Conservation (phyloP, 2,113 vertebrate genomes). For the Pseudolaguvia tuberculata region DNA sequence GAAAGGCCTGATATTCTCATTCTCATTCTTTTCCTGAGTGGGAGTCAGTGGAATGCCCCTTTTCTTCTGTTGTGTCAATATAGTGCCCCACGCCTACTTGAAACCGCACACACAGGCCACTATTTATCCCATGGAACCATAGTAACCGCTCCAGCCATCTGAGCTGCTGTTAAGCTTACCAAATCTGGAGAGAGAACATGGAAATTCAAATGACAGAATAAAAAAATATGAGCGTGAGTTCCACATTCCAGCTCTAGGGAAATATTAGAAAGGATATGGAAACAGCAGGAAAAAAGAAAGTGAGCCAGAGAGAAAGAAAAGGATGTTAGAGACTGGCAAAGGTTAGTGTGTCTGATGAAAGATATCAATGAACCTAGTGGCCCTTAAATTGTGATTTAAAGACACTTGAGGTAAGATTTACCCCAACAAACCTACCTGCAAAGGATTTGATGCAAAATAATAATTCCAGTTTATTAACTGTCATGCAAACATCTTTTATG, state of each 20-base stretch:
- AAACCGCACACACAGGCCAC: slow-evolving; percentile 28
- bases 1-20: neutral
- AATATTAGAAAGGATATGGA: slow-evolving; percentile 33
- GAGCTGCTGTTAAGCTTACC: slow-evolving; percentile 47
- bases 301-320: slow-evolving; percentile 11
- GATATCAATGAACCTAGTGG: slow-evolving; percentile 15
- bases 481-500: neutral
- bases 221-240: slow-evolving; percentile 24
- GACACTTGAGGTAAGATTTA: neutral
- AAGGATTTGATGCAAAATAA: neutral
- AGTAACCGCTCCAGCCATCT: slow-evolving; percentile 52
- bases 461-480: neutral
- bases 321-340: slow-evolving; percentile 29
- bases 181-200: slow-evolving; percentile 53
- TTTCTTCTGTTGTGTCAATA: slow-evolving; percentile 30
- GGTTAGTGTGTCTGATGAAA: slow-evolving; percentile 21
- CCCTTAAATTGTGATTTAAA: neutral
- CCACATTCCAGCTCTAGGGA: slow-evolving; percentile 40
- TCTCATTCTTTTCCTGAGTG: slow-evolving; percentile 26
- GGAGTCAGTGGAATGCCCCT: slow-evolving; percentile 37
- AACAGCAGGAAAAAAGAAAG: slow-evolving; percentile 28
- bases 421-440: neutral
- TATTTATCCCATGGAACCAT: slow-evolving; percentile 60
- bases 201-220: slow-evolving; percentile 32
- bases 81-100: slow-evolving; percentile 27